A percentile compares a stretch with the other conserved stretches of the same genome.
Evolutionary conservation across 2,797 vertebrate genomes (phyloP).

Genomic region (Myotis planiceps): DNA sequence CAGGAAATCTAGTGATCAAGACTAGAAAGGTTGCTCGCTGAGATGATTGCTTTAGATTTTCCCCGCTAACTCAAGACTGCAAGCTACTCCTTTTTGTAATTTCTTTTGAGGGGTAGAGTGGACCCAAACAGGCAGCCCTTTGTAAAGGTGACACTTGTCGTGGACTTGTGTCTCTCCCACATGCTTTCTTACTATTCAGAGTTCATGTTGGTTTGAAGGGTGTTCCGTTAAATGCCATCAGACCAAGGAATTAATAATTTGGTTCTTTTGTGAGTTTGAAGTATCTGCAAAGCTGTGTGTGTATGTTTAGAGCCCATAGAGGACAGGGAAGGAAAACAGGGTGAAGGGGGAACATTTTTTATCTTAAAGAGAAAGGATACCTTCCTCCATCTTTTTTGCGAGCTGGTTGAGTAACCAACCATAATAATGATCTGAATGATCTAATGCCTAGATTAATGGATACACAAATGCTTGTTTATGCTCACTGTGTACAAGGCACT

Average conservation of each 20-base stretch:
- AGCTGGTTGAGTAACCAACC: background rate
- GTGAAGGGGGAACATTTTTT: background rate
- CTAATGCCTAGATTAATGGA: background rate
- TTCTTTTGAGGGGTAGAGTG: conserved; percentile 36
- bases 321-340: background rate
- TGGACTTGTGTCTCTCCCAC: background rate
- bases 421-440: background rate
- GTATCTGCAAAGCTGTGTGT: background rate
- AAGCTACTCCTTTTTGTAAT: background rate
- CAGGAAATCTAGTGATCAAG: conserved; percentile 52
- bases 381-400: background rate
- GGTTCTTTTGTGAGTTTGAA: conserved; percentile 28
- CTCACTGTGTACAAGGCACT: background rate
- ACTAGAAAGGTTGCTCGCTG: conserved; percentile 32
- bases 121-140: conserved; percentile 52
- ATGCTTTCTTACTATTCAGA: background rate
- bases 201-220: background rate
- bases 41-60: conserved; percentile 52
- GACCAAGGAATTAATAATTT: conserved; percentile 34
- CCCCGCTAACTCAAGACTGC: background rate
- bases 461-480: background rate
- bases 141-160: conserved; percentile 65
- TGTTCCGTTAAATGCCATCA: conserved; percentile 27
- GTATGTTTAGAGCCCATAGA: background rate
- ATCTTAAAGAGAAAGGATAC: background rate